Base-by-base conservation (phyloP, 2,797 vertebrate genomes). In the Sebastes minor region DNA sequence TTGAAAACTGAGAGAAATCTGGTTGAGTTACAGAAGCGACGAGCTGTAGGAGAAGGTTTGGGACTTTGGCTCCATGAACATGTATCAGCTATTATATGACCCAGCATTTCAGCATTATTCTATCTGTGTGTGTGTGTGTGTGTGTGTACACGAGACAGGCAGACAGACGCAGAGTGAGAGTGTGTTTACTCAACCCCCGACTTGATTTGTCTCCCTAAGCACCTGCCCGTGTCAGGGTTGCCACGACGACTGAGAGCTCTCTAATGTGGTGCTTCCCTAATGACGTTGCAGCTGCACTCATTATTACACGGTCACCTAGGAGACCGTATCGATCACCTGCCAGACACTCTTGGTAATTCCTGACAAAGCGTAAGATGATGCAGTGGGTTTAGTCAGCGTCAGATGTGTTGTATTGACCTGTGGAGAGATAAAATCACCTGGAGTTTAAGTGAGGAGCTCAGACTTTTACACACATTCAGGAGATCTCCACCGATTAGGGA, bases 201-300 rank as follows among this genome's bases (percentile, higher is more conserved):
- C 67, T 63, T 61, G 27, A 88, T 92, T 83, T 67, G 70, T 87
- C 86, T 85, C 81, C 70, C 63, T 61, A 64, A 80, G 80, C 88
- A 89, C 86, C 89, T 92, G 86, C 59, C 66, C 4, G 65, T 81
- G 81, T 88, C 87, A 85, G 25, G 9, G 92, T 94, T 90, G 76
- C 85, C 90, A 91, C 8, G 81, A 73, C 83, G 5, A 91, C 92
- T 56, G 57, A 67, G 87, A 81, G 80, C 57, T 7, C 78, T 64
- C 35, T 68, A 71, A 80, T 46, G 77, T 14, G 73, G 68, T 16
- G 70, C 75, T 85, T 81, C 86, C 82, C 60, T 65, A 53, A 80
- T 88, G 90, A 88, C 65, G 81, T 76, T 1, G 78, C 80, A n/a
- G 68, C 76, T 12, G 71, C 74, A 20, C 69, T 62, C 79, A 42